phyloP scores from a whole-genome alignment of 2,888 invertebrate genomes.

The Dorcus hopei region DNA sequence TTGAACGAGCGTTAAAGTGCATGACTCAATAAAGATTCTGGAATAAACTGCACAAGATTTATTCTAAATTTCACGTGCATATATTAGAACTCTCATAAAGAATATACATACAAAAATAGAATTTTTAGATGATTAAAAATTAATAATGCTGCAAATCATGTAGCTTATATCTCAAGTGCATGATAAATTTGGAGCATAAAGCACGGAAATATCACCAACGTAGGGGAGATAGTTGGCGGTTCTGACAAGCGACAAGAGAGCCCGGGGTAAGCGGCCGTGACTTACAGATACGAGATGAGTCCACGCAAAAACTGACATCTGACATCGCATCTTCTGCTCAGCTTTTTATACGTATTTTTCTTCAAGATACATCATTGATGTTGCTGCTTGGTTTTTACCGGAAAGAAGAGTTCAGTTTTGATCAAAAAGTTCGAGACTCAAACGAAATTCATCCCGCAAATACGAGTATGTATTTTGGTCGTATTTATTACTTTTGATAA shows the following conservation, averaged over 20 bases:
- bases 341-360: conserved; percentile 32
- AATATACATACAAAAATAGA: too few species aligned
- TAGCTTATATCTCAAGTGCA: background rate
- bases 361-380: conserved; percentile 32
- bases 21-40: too few species aligned
- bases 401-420: conserved; percentile 24
- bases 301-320: conserved; percentile 36
- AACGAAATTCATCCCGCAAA: conserved; percentile 3
- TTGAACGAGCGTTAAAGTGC: too few species aligned
- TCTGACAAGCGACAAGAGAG: conserved; percentile 34
- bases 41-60: too few species aligned
- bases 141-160: conserved; percentile 12
- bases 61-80: too few species aligned
- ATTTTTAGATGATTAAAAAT: conserved; percentile 1
- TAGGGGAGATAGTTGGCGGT: conserved; percentile 26
- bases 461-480: background rate
- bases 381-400: conserved; percentile 24
- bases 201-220: conserved; percentile 26
- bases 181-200: conserved; percentile 4
- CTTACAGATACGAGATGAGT: conserved; percentile 32
- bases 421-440: conserved; percentile 15
- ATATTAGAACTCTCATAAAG: too few species aligned
- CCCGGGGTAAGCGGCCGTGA: conserved; percentile 33
- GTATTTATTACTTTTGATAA: background rate
- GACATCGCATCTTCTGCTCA: conserved; percentile 33